A percentile compares a stretch with the other conserved stretches of the same genome.
phyloP scores from a whole-genome alignment of 2,113 vertebrate species.

The Triplophysa siluroides region DNA sequence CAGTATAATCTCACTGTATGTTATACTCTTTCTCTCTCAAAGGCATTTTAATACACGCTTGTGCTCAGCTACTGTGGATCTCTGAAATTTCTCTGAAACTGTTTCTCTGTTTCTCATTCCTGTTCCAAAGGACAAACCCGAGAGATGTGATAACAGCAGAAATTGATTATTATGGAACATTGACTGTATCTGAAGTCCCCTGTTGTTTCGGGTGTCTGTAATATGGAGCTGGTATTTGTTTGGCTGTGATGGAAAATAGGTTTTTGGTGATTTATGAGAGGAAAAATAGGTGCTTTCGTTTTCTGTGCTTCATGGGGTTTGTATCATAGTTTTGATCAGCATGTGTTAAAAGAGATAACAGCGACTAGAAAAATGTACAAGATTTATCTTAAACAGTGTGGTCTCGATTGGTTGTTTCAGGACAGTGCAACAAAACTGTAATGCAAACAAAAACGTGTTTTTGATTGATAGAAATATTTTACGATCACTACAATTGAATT shows the following conservation, averaged over 20 bases:
- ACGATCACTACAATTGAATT: too few relatives aligned
- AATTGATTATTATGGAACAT: slow-evolving; percentile 32
- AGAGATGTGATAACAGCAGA: slow-evolving; percentile 11
- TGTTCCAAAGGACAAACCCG: background rate
- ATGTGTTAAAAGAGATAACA: slow-evolving; percentile 15
- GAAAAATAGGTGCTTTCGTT: slow-evolving; percentile 15
- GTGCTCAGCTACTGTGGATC: background rate
- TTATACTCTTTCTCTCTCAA: too few relatives aligned
- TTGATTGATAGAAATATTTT: too few relatives aligned
- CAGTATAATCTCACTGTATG: too few relatives aligned
- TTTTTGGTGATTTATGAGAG: slow-evolving; percentile 17
- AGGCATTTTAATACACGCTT: background rate
- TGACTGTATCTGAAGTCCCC: background rate
- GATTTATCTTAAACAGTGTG: too few relatives aligned
- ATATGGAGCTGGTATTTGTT: slow-evolving; percentile 36
- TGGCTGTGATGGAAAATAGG: slow-evolving; percentile 26
- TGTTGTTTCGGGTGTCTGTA: slow-evolving; percentile 16
- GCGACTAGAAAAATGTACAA: background rate
- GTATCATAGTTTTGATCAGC: slow-evolving; percentile 17
- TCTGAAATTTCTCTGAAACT: background rate
- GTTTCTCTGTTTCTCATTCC: background rate
- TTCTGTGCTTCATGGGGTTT: slow-evolving; percentile 24
- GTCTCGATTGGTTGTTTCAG: too few relatives aligned
- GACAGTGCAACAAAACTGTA: too few relatives aligned
- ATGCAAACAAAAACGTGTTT: too few relatives aligned